Conservation (phyloP, 2,888 invertebrate genomes). For the Lycia hirtaria region DNA sequence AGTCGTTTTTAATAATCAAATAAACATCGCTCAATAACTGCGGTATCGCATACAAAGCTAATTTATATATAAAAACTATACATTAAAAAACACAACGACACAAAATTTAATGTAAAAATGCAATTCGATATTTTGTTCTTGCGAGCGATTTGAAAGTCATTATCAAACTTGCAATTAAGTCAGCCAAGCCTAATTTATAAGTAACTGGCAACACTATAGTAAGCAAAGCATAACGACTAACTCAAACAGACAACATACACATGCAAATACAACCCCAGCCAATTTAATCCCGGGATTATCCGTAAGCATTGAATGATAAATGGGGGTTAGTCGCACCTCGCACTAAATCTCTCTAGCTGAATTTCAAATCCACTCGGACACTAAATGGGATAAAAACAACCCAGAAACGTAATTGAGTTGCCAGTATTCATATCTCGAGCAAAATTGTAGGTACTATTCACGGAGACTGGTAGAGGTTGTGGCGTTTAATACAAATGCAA, state of each 20-base stretch:
- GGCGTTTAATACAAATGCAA: not conserved
- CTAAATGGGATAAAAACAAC: slow-evolving; percentile 17
- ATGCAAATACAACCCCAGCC: slow-evolving; percentile 36
- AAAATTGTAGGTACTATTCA: not conserved
- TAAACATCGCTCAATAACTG: no score
- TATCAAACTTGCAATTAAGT: not conserved
- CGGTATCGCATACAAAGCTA: no score
- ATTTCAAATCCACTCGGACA: slow-evolving; percentile 18
- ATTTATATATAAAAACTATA: no score
- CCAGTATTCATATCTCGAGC: not conserved
- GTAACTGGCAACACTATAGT: not conserved
- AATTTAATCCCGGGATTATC: slow-evolving; percentile 38
- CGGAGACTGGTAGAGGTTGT: not conserved
- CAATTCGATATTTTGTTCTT: not conserved
- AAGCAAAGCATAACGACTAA: slow-evolving; percentile 8
- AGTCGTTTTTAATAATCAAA: no score
- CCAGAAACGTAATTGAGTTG: not conserved
- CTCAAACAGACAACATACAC: slow-evolving; percentile 3
- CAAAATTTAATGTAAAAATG: no score
- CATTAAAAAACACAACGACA: no score
- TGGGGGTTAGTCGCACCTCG: slow-evolving; percentile 25
- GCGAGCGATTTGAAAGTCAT: not conserved
- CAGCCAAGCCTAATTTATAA: not conserved
- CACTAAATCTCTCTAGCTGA: slow-evolving; percentile 29
- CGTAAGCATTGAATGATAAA: slow-evolving; percentile 42